phyloP scores from a whole-genome alignment of 1,140 invertebrate genomes.

The Fopius arisanus region DNA sequence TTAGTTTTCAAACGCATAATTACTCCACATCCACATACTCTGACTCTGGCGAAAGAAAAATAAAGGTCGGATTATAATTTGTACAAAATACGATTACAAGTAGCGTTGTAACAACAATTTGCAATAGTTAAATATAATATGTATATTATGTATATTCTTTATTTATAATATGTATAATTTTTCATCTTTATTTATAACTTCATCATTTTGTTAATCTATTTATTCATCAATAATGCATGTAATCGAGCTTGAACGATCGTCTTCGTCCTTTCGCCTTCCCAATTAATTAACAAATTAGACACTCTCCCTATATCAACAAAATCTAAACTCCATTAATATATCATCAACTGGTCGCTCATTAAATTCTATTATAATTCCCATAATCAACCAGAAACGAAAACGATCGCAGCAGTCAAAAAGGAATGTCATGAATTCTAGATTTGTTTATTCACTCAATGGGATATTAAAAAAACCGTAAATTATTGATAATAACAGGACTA shows the following conservation, averaged over 20 bases:
- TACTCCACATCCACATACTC: slow-evolving; percentile 38
- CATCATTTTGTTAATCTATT: not conserved
- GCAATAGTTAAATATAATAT: slow-evolving; percentile 62
- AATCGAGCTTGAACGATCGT: slow-evolving; percentile 42
- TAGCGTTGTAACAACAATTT: slow-evolving; percentile 64
- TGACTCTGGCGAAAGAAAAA: slow-evolving; percentile 56
- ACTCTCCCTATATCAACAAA: not conserved
- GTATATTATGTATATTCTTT: slow-evolving; percentile 40
- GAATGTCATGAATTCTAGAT: not conserved
- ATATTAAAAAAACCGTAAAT: not conserved
- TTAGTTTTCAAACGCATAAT: slow-evolving; percentile 26
- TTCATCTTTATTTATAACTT: slow-evolving; percentile 42
- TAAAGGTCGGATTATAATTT: slow-evolving; percentile 57
- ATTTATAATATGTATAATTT: slow-evolving; percentile 48
- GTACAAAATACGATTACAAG: slow-evolving; percentile 64
- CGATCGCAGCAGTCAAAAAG: not conserved
- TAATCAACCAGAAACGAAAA: not conserved
- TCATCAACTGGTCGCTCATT: not conserved
- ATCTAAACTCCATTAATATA: not conserved
- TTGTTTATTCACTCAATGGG: not conserved
- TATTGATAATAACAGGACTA: not conserved
- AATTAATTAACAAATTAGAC: slow-evolving; percentile 2
- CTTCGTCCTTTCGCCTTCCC: slow-evolving; percentile 30
- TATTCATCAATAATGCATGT: slow-evolving; percentile 39
- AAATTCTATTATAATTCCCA: not conserved